Evolutionary conservation across 53 echinoderm and acorn worm species (phyloP).

Genomic region (Astropecten irregularis): DNA sequence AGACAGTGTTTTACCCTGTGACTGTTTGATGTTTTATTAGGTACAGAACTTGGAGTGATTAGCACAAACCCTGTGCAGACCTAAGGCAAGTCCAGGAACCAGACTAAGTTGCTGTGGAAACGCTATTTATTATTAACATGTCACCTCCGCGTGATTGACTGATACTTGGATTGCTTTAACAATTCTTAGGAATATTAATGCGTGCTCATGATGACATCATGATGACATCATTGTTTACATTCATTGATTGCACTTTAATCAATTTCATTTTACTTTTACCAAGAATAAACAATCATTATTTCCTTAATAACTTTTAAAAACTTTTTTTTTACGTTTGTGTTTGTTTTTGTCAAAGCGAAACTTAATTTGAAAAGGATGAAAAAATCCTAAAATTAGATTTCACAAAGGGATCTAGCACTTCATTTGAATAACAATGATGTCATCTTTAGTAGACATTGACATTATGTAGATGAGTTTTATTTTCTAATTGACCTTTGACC

Average conservation of each 20-base stretch:
- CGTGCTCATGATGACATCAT: constrained; percentile 1
- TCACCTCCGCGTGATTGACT: constrained; percentile 38
- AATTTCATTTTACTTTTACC: too few relatives aligned
- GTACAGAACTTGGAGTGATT: constrained; percentile 33
- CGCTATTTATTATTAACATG: constrained; percentile 27
- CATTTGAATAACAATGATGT: background rate
- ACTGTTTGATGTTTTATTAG: constrained; percentile 31
- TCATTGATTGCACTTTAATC: too few relatives aligned
- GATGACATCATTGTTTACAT: too few relatives aligned
- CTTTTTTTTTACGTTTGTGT: too few relatives aligned
- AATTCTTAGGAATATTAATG: constrained; percentile 1
- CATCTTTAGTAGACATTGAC: background rate
- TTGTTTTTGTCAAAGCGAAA: too few relatives aligned
- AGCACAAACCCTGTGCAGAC: background rate
- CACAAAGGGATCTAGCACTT: background rate
- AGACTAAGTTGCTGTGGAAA: constrained; percentile 47
- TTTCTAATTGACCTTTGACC: too few relatives aligned
- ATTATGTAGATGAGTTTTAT: too few relatives aligned
- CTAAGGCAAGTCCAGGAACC: constrained; percentile 50
- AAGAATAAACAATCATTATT: background rate
- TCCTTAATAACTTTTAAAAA: too few relatives aligned
- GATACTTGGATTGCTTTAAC: constrained; percentile 30
- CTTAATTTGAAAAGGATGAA: too few relatives aligned
- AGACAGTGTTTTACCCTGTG: too few relatives aligned
- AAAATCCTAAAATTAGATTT: too few relatives aligned